Base-by-base conservation (phyloP, 2,113 vertebrate genomes). In the Hystrix cristata region DNA sequence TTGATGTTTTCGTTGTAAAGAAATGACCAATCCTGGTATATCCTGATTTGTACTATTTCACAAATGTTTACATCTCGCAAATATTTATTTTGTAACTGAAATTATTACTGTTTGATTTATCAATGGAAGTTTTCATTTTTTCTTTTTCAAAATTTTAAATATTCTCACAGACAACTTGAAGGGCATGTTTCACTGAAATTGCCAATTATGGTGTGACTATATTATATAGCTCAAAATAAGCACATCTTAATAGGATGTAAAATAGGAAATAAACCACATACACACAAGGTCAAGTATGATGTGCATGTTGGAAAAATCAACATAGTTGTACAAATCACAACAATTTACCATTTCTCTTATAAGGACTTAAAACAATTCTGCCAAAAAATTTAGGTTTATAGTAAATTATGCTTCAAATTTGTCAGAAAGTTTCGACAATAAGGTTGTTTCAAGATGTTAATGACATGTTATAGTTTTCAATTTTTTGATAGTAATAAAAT, bases 381-480 rank as follows among this genome's bases (percentile, higher is more conserved):
- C 34, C 87, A 85, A 90, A 92, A 93, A 92, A 71, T 79, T 65
- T 80, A 94, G 72, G 38, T 82, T 48, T 80, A 71, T 31, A 72
- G 55, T 92, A 90, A 90, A 90, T 86, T 78, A 92, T 67, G 38
- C 69, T 86, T 87, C 46, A 90, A 11, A 79, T 81, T 83, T 89
- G 51, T 89, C 55, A 46, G 69, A 87, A 86, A 92, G 83, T 69
- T 93, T 31, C 84, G 65, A 4, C 57, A 84, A n/a, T 83, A 85
- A 85, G 15, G 1, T 94, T 92, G 92, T 97, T 86, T 94, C 74
- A 92, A 89, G 34, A 76, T 94, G 34, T 91, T 89, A 59, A 38
- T 38, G 38, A 38, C 38, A 92, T 74, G 27, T 72, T 84, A 94
- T 14, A 74, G 29, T 59, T 90, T 87, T 95, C 15, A 89, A 74